Conservation (phyloP, 2,888 invertebrate genomes). For the Campoplex capitator region DNA sequence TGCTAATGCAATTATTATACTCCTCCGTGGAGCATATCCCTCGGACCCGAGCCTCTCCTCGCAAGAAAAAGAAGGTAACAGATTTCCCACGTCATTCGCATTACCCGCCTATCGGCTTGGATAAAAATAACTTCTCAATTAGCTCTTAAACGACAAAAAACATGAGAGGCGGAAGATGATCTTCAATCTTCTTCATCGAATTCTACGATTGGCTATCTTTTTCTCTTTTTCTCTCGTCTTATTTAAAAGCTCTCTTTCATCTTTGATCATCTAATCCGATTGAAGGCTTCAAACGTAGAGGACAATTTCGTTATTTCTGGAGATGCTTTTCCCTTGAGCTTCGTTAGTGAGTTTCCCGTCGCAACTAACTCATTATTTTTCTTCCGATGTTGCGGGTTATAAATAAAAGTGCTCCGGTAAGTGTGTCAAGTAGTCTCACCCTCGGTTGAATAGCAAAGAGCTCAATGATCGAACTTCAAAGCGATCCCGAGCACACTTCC, state of each 20-base stretch:
- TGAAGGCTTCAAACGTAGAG: too few relatives aligned
- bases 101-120: constrained; percentile 39
- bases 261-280: not conserved
- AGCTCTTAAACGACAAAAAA: constrained; percentile 41
- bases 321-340: too few relatives aligned
- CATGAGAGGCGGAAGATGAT: not conserved
- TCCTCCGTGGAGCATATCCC: constrained; percentile 67
- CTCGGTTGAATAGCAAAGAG: not conserved
- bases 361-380: not conserved
- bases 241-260: not conserved
- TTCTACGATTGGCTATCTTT: not conserved
- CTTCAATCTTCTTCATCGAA: constrained; percentile 8
- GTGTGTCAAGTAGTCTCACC: not conserved
- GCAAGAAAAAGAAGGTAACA: constrained; percentile 26
- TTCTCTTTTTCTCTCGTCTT: not conserved
- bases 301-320: not conserved
- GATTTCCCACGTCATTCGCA: constrained; percentile 57
- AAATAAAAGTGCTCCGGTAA: not conserved
- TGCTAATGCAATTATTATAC: constrained; percentile 81
- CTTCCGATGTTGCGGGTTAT: not conserved
- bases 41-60: constrained; percentile 57
- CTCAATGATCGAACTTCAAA: not conserved
- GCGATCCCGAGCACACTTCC: not conserved
- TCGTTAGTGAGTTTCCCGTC: too few relatives aligned
- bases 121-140: constrained; percentile 61